Evolutionary conservation across 2,888 invertebrate species (phyloP), one percentile per base, ranked within the genome.

Genomic region (Synergus umbraculus): DNA sequence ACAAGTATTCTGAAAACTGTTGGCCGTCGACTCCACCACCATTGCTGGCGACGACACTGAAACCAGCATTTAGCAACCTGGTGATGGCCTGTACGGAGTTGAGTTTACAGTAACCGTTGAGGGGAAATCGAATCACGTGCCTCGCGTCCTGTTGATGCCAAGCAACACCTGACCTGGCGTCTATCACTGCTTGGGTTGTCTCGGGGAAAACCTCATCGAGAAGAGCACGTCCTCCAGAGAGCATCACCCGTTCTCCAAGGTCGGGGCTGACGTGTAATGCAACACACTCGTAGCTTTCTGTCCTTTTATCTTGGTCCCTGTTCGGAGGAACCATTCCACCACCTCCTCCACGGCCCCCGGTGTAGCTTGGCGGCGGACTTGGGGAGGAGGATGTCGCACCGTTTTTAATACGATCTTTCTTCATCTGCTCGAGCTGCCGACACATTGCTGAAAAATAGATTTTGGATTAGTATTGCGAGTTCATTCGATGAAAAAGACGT

Each of bases 11-110:
- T 88, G 97, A 97, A 93, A 97, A 97, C 92, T 97, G 97, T 90
- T 97, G 97, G 7, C 97, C 97, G 90, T 97, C 97, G 58, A 97
- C 97, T 4, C 97, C 97, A 29, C 97, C 97, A 0, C 97, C 97
- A 87, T 96, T 97, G 89, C 97, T 96, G 43, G 97, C 97, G 76
- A 95, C 95, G 81, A 97, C 94, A 85, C 94, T 94, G 92, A 97
- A 97, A 77, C 96, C 96, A 82, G 95, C 94, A 90, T 97, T 97
- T 67, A 97, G 93, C 69, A 97, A 94, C 90, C 97, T 94, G 84
- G 96, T 96, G 88, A 97, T 95, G 82, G 97, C 97, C 92, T 97
- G 97, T 83, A 97, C 95, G n/a, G 97, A 97, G 92, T 97, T 97
- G 85, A 97, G 93, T 92, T 97, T 97, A 93, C 97, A 97, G 92